These are phyloP conservation scores for Enoplosus armatus DNA, from an alignment of 2,797 vertebrate genomes.

Conservation along the genomic window DNA sequence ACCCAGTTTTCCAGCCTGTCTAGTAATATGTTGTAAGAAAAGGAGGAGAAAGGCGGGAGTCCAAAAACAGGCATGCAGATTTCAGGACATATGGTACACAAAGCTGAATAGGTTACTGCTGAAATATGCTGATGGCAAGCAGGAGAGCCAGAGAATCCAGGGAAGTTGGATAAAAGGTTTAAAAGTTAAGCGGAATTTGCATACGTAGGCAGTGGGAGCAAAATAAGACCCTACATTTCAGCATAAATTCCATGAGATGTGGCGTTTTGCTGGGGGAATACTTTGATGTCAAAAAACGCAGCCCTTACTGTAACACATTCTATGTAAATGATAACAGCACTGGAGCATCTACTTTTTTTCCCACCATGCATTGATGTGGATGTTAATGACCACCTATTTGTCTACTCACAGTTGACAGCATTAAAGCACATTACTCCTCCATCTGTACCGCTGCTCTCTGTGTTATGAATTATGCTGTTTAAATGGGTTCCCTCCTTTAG, in stretches of 20 bases:
- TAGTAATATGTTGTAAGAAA: not conserved
- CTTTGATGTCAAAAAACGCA: constrained; percentile 74
- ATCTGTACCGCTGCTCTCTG: constrained; percentile 59
- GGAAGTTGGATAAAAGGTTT: constrained; percentile 73
- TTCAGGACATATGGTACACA: constrained; percentile 51
- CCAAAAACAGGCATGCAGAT: constrained; percentile 37
- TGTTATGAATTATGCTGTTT: constrained; percentile 80
- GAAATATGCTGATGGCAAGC: constrained; percentile 63
- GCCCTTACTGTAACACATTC: constrained; percentile 64
- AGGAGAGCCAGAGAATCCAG: constrained; percentile 51
- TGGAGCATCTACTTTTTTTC: constrained; percentile 43
- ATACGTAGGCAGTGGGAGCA: constrained; percentile 66
- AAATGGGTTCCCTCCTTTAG: constrained; percentile 74
- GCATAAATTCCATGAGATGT: constrained; percentile 67
- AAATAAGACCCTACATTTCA: constrained; percentile 64
- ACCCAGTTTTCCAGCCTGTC: not conserved
- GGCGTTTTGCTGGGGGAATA: constrained; percentile 58
- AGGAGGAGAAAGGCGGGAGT: not conserved
- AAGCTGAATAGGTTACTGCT: constrained; percentile 60
- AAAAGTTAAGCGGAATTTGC: constrained; percentile 71
- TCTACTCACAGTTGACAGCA: constrained; percentile 75
- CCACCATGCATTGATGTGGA: constrained; percentile 60
- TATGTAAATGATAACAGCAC: constrained; percentile 75
- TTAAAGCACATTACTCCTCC: constrained; percentile 73
- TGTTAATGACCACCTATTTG: constrained; percentile 77